Conservation (phyloP, 2,113 vertebrate species). For the Neodon shergylaensis region DNA sequence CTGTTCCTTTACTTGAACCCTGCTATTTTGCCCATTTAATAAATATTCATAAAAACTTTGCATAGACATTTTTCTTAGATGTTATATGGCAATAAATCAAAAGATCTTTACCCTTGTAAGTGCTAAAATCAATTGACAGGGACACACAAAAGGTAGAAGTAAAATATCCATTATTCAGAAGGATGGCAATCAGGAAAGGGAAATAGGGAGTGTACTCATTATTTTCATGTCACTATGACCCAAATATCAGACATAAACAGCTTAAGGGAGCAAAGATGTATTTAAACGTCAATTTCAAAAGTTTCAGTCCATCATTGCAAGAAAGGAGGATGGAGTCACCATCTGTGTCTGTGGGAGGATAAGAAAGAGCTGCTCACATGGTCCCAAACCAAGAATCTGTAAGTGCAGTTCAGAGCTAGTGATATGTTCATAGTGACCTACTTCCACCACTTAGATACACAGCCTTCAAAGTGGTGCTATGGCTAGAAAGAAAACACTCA, state of each 20-base stretch:
- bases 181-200: background rate
- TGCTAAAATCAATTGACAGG: background rate
- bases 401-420: background rate
- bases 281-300: background rate
- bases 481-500: background rate
- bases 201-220: background rate
- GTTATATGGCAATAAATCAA: background rate
- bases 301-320: background rate
- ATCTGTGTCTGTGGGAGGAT: background rate
- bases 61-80: background rate
- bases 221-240: background rate
- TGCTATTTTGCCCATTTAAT: background rate
- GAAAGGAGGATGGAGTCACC: background rate
- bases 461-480: background rate
- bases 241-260: background rate
- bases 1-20: background rate
- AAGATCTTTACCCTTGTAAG: background rate
- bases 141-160: conserved; percentile 4
- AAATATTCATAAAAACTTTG: conserved; percentile 13
- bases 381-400: background rate
- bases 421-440: background rate
- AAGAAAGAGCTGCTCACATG: background rate
- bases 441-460: background rate
- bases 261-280: background rate
- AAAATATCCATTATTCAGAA: background rate